Conservation (phyloP, 2,797 vertebrate species). For the Hyperoplus immaculatus region DNA sequence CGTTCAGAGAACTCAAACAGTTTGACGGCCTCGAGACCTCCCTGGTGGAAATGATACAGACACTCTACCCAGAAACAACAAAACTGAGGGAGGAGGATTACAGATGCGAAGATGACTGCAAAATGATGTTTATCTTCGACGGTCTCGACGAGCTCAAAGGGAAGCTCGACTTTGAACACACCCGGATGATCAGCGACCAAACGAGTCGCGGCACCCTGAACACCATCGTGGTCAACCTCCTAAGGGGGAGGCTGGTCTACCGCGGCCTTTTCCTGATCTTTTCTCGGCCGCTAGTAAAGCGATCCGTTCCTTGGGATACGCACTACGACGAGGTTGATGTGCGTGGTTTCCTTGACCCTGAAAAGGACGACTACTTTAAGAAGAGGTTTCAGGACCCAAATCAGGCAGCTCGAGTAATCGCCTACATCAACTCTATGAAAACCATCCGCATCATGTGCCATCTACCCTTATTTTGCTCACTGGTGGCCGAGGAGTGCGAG, state of each 20-base stretch:
- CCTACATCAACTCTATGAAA: constrained; percentile 69
- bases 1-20: constrained; percentile 76
- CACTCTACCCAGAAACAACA: constrained; percentile 78
- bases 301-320: constrained; percentile 72
- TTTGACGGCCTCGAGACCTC: constrained; percentile 61
- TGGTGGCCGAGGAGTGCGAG: constrained; percentile 69
- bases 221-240: constrained; percentile 78
- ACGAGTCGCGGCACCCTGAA: constrained; percentile 36
- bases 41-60: constrained; percentile 73
- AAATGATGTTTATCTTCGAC: constrained; percentile 82
- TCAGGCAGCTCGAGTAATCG: constrained; percentile 73
- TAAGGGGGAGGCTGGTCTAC: constrained; percentile 75
- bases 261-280: constrained; percentile 59
- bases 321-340: constrained; percentile 68
- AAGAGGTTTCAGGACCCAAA: constrained; percentile 71
- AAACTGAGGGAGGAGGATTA: constrained; percentile 66
- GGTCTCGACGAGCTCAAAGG: constrained; percentile 81
- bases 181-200: constrained; percentile 53
- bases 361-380: constrained; percentile 80
- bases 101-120: constrained; percentile 30
- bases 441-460: constrained; percentile 86
- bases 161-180: constrained; percentile 71
- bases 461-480: constrained; percentile 80
- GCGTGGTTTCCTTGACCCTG: constrained; percentile 75
- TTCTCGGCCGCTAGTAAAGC: constrained; percentile 56